Evolutionary conservation across 1,140 invertebrate species (phyloP).

Genomic region (Drosophila sp.): DNA sequence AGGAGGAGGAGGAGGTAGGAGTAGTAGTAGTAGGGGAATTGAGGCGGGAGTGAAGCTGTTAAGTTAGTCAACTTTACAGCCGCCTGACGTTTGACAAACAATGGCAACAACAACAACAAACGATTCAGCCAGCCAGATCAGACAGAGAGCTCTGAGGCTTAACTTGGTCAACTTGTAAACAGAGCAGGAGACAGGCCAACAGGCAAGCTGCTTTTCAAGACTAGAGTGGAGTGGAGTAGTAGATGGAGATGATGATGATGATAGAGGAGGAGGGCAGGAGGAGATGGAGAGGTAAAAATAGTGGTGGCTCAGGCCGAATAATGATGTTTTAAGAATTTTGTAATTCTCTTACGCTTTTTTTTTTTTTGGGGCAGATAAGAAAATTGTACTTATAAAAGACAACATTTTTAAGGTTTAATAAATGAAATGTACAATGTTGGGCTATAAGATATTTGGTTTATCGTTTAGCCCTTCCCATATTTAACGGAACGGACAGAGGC

Average conservation of each 20-base stretch:
- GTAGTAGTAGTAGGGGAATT: constrained; percentile 4
- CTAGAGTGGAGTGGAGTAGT: neutral
- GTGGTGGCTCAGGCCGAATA: neutral
- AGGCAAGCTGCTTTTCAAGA: constrained; percentile 37
- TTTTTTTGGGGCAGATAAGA: neutral
- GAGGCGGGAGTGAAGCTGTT: constrained; percentile 45
- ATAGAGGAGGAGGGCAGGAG: no score
- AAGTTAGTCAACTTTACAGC: constrained; percentile 59
- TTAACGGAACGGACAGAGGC: neutral
- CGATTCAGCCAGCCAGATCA: constrained; percentile 5
- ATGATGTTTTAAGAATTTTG: constrained; percentile 7
- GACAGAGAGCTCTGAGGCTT: constrained; percentile 18
- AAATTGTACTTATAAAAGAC: neutral
- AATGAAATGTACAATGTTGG: neutral
- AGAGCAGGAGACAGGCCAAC: constrained; percentile 25
- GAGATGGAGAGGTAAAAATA: no score
- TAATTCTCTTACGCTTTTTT: neutral
- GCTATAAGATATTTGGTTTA: constrained; percentile 1
- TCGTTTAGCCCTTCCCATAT: constrained; percentile 6
- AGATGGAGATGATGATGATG: neutral
- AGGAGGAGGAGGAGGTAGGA: constrained; percentile 7
- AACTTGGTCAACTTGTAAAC: constrained; percentile 45
- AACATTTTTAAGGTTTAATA: neutral
- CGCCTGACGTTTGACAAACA: constrained; percentile 72
- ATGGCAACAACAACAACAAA: constrained; percentile 31